Percentiles rank a stretch among this genome's conserved stretches.
Conservation (phyloP, 2,888 invertebrate species). For the Rotaria socialis region DNA sequence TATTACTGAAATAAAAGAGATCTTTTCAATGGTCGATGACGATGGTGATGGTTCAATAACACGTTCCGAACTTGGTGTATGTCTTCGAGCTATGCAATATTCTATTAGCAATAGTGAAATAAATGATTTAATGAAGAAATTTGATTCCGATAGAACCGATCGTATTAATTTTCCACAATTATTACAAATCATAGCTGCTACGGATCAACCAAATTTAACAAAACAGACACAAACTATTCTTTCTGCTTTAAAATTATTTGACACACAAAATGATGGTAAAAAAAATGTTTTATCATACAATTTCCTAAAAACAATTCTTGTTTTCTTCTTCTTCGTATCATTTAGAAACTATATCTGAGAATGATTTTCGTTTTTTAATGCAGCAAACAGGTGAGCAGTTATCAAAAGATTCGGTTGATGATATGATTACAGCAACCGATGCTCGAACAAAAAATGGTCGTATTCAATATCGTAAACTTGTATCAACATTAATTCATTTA, state of each 20-base stretch:
- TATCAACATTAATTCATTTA: constrained; percentile 2
- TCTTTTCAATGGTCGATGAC: constrained; percentile 24
- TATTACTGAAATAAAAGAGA: constrained; percentile 18
- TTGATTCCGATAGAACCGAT: constrained; percentile 9
- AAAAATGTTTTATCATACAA: neutral
- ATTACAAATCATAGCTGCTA: neutral
- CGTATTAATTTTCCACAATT: constrained; percentile 16
- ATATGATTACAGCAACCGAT: constrained; percentile 31
- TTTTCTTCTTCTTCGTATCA: neutral
- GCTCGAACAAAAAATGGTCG: constrained; percentile 31
- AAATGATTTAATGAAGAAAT: constrained; percentile 20
- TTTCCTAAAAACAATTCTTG: neutral
- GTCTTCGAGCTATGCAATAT: constrained; percentile 7
- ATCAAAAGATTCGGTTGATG: constrained; percentile 6
- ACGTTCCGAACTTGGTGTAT: neutral
- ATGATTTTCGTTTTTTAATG: constrained; percentile 36
- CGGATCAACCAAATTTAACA: neutral
- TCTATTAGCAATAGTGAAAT: neutral
- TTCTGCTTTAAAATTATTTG: constrained; percentile 1
- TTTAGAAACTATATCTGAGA: constrained; percentile 13
- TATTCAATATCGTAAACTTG: constrained; percentile 27
- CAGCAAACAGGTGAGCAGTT: constrained; percentile 24
- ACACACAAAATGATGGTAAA: constrained; percentile 20
- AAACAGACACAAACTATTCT: neutral
- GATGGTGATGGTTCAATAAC: neutral